Evolutionary conservation across 2,797 vertebrate species (phyloP).

Genomic region (Synaphobranchus kaupii): DNA sequence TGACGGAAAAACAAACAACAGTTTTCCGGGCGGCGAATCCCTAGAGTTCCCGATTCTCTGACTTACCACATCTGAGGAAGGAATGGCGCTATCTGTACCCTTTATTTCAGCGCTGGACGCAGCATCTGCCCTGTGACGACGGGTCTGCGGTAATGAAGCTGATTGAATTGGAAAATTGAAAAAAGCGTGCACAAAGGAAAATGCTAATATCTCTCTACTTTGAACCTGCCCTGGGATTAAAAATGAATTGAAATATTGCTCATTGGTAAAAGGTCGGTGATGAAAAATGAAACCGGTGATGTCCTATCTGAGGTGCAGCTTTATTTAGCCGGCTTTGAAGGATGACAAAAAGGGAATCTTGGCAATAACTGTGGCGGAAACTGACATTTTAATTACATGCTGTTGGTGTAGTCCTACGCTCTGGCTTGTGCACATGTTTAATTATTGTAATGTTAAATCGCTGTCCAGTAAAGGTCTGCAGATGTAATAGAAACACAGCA

Average conservation of each 20-base stretch:
- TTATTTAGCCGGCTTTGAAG: slow-evolving; percentile 9
- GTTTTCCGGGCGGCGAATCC: background rate
- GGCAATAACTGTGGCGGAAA: background rate
- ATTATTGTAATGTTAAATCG: slow-evolving; percentile 10
- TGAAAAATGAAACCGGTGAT: slow-evolving; percentile 5
- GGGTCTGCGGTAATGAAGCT: background rate
- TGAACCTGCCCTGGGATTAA: slow-evolving; percentile 14
- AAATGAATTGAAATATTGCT: slow-evolving; percentile 16
- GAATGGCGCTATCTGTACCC: background rate
- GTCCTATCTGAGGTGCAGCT: background rate
- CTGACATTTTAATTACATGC: background rate
- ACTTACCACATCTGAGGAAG: background rate
- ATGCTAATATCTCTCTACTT: slow-evolving; percentile 17
- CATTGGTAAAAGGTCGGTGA: slow-evolving; percentile 4
- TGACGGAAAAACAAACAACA: background rate
- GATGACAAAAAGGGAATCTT: background rate
- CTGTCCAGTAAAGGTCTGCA: background rate
- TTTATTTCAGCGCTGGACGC: background rate
- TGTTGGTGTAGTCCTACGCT: background rate
- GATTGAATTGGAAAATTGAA: slow-evolving; percentile 11
- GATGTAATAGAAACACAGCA: slow-evolving; percentile 2
- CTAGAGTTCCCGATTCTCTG: background rate
- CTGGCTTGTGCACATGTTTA: slow-evolving; percentile 7
- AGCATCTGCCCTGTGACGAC: background rate
- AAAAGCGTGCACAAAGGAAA: slow-evolving; percentile 15